Evolutionary conservation across 2,888 invertebrate species (phyloP), one percentile per base, ranked within the genome.

Genomic region (Clusia tigrina): DNA sequence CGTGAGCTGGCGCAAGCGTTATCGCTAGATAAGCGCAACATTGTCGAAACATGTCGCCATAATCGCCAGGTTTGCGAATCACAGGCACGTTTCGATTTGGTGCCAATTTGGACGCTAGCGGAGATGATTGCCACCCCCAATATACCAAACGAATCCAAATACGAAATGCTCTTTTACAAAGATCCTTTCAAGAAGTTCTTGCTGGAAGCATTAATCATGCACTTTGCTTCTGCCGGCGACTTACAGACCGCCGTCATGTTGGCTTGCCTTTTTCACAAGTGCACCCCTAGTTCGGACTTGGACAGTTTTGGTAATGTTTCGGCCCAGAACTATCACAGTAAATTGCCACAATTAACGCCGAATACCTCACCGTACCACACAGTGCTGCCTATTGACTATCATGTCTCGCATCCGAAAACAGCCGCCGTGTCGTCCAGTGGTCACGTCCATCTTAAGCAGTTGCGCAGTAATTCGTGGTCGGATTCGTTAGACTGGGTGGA

Each of bases 211-310:
- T 85, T 97, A 79, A 94, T 94, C 77, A 87, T 89, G 54, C 92
- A 94, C 82, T 94, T 92, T 80, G 93, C 93, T 0, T 87, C 88
- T 69, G 88, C 91, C 58, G 89, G 90, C 5, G 96, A 97, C 81
- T 87, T 96, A 17, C 98, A 98, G 85, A 97, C 94, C 83, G 94
- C 96, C 2, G 96, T 96, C 1, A 94, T 97, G 92, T 80, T 97
- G 62, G 91, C 93, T 67, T 96, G 96, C 79, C 90, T 93, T 1
- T 95, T 96, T 83, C 91, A 92, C 64, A 87, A 89, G 62, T 88
- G 88, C 71, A 87, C 87, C 48, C 86, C 88, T 65, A 70, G 64
- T 3, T 10, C 63, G 10, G 55, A 59, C 24, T 63, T 69, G 1
- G 69, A 62, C 53, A 61, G 60, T 1, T 67, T 71, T 59, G 10